These are phyloP conservation scores for Hetaerina americana DNA, from an alignment of 1,140 invertebrate genomes.

Conservation along the genomic window DNA sequence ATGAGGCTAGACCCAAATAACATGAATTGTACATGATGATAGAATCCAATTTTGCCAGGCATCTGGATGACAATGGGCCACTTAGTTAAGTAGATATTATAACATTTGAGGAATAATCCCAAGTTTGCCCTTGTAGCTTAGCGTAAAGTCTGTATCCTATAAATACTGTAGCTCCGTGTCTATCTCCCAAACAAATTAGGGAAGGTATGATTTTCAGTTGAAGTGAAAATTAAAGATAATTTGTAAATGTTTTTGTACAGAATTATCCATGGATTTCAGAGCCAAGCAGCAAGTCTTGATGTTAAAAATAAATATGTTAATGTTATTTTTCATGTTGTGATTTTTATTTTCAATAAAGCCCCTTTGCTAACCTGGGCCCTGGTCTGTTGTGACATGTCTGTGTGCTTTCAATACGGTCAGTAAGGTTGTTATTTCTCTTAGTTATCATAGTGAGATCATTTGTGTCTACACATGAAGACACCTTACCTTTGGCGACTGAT, in stretches of 20 bases:
- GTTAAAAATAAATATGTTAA: neutral
- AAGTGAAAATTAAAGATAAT: neutral
- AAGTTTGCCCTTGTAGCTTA: neutral
- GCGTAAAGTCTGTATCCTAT: neutral
- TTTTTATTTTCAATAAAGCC: no score
- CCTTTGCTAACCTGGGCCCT: no score
- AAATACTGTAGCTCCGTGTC: neutral
- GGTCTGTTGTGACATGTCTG: no score
- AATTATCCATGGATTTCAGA: neutral
- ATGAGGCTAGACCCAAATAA: neutral
- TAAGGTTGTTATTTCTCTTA: no score
- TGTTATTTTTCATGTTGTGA: neutral
- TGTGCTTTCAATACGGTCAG: no score
- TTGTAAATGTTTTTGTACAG: neutral
- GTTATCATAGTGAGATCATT: no score
- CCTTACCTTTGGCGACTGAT: no score
- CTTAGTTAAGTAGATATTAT: neutral
- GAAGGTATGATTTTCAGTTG: neutral
- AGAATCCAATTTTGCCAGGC: neutral
- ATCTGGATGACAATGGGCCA: neutral
- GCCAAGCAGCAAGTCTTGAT: neutral
- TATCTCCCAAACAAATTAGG: neutral
- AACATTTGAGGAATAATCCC: neutral
- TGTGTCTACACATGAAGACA: no score
- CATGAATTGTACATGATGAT: neutral